phyloP scores from a whole-genome alignment of 2,888 invertebrate species.

The Lepidochrysops patricia region DNA sequence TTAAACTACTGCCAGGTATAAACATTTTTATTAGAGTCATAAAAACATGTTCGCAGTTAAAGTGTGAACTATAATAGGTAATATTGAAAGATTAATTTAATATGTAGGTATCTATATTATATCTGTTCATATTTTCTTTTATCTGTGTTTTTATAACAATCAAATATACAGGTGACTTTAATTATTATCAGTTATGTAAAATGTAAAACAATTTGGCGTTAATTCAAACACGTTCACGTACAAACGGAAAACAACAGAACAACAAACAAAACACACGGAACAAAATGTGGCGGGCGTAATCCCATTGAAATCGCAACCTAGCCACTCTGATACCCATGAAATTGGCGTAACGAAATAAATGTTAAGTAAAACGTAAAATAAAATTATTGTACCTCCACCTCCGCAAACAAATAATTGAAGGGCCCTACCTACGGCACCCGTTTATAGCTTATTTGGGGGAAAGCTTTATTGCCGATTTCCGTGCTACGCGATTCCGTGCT shows the following conservation, averaged over 20 bases:
- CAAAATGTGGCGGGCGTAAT: constrained; percentile 41
- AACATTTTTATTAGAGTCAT: no score
- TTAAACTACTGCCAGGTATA: no score
- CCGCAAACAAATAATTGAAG: constrained; percentile 74
- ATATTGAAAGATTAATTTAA: no score
- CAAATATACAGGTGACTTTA: no score
- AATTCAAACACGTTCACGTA: neutral
- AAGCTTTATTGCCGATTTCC: constrained; percentile 72
- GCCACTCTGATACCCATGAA: constrained; percentile 73
- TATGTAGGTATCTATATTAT: no score
- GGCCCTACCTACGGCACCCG: constrained; percentile 57
- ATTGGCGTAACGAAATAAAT: constrained; percentile 75
- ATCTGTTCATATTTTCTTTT: no score
- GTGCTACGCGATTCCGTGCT: constrained; percentile 37
- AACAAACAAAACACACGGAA: neutral
- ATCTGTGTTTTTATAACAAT: no score
- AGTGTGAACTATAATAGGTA: no score
- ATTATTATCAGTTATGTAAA: no score
- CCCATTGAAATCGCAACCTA: constrained; percentile 72
- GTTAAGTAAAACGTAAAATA: constrained; percentile 75
- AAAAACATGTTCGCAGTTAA: no score
- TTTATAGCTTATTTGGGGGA: constrained; percentile 75
- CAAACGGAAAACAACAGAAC: neutral
- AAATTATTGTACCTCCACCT: constrained; percentile 73
- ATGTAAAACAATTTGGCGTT: no score